These are phyloP conservation scores for Rachycentron canadum DNA, from an alignment of 2,797 vertebrate genomes.

Conservation along the genomic window DNA sequence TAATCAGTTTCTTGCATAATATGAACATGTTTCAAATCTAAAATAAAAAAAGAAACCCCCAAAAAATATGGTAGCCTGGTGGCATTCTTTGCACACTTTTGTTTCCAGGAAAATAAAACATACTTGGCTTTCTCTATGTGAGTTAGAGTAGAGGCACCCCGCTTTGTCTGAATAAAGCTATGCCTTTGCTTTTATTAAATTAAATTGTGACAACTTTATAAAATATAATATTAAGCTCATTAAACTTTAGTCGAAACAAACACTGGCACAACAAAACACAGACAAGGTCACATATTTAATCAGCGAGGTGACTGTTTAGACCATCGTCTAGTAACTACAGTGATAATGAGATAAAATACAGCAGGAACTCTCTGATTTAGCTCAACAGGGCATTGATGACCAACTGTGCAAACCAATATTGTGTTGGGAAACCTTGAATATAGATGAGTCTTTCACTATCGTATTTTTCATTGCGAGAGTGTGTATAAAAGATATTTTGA, in stretches of 20 bases:
- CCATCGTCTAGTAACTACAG: constrained; percentile 1
- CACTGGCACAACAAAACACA: background rate
- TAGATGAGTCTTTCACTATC: background rate
- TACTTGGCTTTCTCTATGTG: background rate
- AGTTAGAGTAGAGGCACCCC: background rate
- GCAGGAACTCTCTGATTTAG: constrained; percentile 23
- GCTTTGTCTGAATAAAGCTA: background rate
- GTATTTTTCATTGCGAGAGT: background rate
- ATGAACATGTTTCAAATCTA: background rate
- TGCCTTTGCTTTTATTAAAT: background rate
- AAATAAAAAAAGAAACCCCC: too few relatives aligned
- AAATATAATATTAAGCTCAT: background rate
- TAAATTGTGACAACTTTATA: background rate
- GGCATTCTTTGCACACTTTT: background rate
- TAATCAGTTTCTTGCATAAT: background rate
- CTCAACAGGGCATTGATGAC: constrained; percentile 19
- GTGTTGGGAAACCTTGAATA: background rate
- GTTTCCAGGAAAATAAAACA: background rate
- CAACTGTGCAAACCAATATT: background rate
- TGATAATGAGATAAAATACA: constrained; percentile 12
- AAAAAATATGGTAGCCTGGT: background rate
- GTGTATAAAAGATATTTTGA: background rate
- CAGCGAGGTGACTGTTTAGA: constrained; percentile 2
- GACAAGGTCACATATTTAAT: constrained; percentile 9
- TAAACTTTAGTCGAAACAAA: background rate